Evolutionary conservation across 2,113 vertebrate genomes (phyloP).

Genomic region (Platichthys stellatus): DNA sequence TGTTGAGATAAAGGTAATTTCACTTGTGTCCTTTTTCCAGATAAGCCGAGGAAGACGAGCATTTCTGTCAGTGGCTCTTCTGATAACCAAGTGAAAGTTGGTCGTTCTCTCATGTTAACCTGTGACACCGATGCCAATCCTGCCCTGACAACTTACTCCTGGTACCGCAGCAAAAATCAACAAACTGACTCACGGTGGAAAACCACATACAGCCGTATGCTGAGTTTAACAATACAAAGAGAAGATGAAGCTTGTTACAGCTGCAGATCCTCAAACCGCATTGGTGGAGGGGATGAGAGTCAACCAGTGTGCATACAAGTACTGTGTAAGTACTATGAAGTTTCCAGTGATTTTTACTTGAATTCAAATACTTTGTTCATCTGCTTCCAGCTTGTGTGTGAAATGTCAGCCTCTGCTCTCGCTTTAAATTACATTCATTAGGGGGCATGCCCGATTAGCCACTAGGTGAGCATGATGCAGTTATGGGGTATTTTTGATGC

Average conservation of each 20-base stretch:
- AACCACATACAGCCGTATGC: rapidly evolving
- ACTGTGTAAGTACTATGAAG: constrained; percentile 68
- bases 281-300: constrained; percentile 20
- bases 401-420: background rate
- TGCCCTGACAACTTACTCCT: rapidly evolving
- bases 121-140: constrained; percentile 65
- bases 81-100: constrained; percentile 19
- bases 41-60: constrained; percentile 12
- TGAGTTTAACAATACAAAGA: background rate
- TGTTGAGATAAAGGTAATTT: background rate
- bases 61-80: background rate
- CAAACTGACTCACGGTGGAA: background rate
- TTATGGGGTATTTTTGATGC: too few species aligned
- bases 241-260: constrained; percentile 58
- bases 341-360: background rate
- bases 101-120: rapidly evolving
- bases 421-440: background rate
- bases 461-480: too few species aligned
- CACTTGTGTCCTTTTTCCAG: constrained; percentile 33
- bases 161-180: constrained; percentile 27
- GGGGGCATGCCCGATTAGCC: too few species aligned
- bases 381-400: background rate
- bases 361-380: too few species aligned
- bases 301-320: constrained; percentile 34
- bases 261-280: constrained; percentile 50